phyloP scores from a whole-genome alignment of 2,888 invertebrate species.

The Entomobrya proxima region DNA sequence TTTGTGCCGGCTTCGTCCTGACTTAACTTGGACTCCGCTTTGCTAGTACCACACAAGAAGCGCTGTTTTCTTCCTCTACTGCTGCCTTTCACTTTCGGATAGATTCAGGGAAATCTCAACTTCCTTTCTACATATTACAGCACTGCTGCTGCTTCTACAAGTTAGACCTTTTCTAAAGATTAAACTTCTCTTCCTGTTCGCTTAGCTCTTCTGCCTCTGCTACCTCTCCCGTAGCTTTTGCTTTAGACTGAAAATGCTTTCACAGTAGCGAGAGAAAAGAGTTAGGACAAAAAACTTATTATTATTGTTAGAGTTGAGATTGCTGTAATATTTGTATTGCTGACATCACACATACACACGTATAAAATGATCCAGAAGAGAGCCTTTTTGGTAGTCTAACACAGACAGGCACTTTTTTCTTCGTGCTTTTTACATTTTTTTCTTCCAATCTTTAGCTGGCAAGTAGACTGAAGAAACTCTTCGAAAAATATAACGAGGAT shows the following conservation, averaged over 20 bases:
- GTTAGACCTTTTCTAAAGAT: not conserved
- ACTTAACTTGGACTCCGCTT: constrained; percentile 12
- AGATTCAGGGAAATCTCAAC: constrained; percentile 9
- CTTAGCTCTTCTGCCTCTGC: not conserved
- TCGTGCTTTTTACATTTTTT: not conserved
- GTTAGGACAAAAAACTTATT: not conserved
- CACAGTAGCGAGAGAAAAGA: not conserved
- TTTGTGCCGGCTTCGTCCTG: constrained; percentile 27
- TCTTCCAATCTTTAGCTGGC: not conserved
- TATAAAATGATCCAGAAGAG: not conserved
- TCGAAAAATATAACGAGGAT: not conserved
- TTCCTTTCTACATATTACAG: not conserved
- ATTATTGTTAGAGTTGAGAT: not conserved
- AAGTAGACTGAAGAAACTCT: too few species aligned
- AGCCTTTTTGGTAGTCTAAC: not conserved
- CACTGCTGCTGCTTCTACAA: not conserved
- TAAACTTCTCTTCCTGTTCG: not conserved
- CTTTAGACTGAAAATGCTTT: not conserved
- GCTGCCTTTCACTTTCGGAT: not conserved
- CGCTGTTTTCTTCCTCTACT: not conserved
- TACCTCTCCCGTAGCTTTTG: not conserved
- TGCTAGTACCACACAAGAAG: too few species aligned
- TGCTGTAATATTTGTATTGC: constrained; percentile 15
- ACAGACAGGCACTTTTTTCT: not conserved
- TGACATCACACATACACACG: not conserved